These are phyloP conservation scores for Zelostemma sp. DNA, from an alignment of 1,140 invertebrate species.

Conservation along the genomic window DNA sequence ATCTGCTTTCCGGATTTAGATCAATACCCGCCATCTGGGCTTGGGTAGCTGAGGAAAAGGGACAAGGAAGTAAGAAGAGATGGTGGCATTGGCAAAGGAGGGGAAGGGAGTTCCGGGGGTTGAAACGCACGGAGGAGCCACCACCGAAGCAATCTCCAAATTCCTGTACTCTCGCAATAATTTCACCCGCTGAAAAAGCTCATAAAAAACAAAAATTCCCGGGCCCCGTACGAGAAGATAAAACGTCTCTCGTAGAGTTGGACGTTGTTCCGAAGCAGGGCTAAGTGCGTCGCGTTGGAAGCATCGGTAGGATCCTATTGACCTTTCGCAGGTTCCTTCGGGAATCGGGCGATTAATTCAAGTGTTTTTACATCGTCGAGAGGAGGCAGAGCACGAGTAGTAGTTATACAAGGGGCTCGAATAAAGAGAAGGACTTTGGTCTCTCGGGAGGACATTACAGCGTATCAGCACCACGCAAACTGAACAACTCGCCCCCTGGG, in stretches of 20 bases:
- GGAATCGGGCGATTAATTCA: conserved; percentile 64
- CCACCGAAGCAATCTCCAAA: conserved; percentile 49
- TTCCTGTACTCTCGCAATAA: conserved; percentile 8
- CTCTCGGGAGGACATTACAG: conserved; percentile 65
- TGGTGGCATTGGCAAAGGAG: conserved; percentile 21
- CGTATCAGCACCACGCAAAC: conserved; percentile 68
- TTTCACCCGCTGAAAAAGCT: no score
- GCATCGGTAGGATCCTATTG: conserved; percentile 45
- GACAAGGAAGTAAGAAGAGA: conserved; percentile 37
- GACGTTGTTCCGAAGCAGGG: no score
- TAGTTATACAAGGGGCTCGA: conserved; percentile 37
- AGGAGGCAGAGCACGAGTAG: conserved; percentile 40
- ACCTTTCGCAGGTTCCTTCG: conserved; percentile 60
- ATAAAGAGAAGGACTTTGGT: conserved; percentile 43
- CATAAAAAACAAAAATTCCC: no score
- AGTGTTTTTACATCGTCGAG: conserved; percentile 58
- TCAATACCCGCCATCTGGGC: conserved; percentile 68
- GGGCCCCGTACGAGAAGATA: no score
- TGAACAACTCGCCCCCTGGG: conserved; percentile 51
- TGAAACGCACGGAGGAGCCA: conserved; percentile 55
- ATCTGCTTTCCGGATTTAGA: conserved; percentile 67
- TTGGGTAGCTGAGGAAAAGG: conserved; percentile 48
- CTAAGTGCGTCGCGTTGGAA: conserved; percentile 24
- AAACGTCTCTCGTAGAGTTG: no score
- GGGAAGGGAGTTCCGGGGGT: conserved; percentile 12